Evolutionary conservation across 53 echinoderm and acorn worm species (phyloP), one percentile per base, ranked within the genome.

Genomic region (Patiria pectinifera): DNA sequence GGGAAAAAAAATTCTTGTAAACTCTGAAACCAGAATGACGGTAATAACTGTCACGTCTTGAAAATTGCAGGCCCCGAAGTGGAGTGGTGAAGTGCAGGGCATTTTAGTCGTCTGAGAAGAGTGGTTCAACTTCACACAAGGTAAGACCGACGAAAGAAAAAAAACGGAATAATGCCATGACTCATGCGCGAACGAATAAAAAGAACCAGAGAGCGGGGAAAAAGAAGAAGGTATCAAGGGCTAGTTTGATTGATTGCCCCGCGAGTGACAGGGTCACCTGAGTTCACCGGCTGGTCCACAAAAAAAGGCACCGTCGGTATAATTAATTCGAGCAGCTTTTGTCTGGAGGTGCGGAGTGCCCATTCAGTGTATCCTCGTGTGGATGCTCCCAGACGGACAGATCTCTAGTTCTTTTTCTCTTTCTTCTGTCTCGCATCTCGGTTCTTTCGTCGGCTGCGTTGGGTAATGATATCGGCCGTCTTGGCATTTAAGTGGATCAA

Each of bases 251-350:
- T 90, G 90, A 90, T 90, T 81, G 60, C 66, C 78, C 90, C 47
- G 80, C 78, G 11, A 80, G 90, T 48, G 71, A 86, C 90, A 80
- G 81, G 90, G 90, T 90, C 80, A 90, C 4, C 46, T 13, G 47
- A 81, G 90, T 80, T 90, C 90, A 90, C 47, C 47, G 59, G 90
- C 90, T 90, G 90, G 82, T 62, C 80, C 45, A 53, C 53, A 18
- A 15, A 66, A 66, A 59, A 59, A 80, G 46, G 21, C 89, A 46
- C 43, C 63, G 53, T 22, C 69, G 81, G 66, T 23, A 45, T 90
- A 90, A 90, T 90, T 90, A 90, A 90, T 90, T 90, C 90, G 8
- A 80, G 80, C 80, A n/a, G 74, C 80, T 81, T 90, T 90, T 86
- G 76, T 86, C 86, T 86, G 59, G 49, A 86, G 86, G 86, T 86